Evolutionary conservation across 2,797 vertebrate species (phyloP).

Genomic region (Spheniscus humboldti): DNA sequence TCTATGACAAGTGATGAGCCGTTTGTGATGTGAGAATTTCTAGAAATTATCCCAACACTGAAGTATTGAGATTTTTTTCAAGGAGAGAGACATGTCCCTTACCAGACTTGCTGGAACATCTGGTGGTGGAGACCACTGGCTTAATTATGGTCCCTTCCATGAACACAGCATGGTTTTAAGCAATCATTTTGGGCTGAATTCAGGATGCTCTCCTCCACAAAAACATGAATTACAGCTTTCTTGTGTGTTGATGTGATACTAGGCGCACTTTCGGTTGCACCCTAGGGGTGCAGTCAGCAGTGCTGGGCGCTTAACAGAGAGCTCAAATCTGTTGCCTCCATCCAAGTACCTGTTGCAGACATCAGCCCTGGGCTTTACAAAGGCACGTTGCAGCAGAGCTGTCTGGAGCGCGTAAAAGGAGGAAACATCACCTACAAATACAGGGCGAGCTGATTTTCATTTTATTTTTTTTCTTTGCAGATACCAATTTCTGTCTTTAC

Average conservation of each 20-base stretch:
- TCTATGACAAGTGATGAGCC: neutral
- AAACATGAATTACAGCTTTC: neutral
- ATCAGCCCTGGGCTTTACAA: neutral
- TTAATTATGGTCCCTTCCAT: neutral
- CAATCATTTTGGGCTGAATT: neutral
- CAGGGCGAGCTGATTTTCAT: neutral
- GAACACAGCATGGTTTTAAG: accelerated
- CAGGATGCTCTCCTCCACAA: neutral
- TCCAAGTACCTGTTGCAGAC: neutral
- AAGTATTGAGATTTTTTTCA: neutral
- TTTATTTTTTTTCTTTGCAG: neutral
- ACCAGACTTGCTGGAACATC: neutral
- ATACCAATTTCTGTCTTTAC: neutral
- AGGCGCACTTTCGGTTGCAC: accelerated
- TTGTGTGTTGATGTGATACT: accelerated
- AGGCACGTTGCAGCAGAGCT: accelerated
- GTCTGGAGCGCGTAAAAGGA: neutral
- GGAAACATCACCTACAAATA: neutral
- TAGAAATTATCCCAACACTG: neutral
- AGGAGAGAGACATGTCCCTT: neutral
- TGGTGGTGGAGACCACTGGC: neutral
- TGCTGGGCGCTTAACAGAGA: neutral
- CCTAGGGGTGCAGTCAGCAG: neutral
- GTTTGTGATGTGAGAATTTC: neutral
- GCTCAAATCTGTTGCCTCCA: neutral